Evolutionary conservation across 2,113 vertebrate species (phyloP).

Genomic region (Xiphophorus maculatus): DNA sequence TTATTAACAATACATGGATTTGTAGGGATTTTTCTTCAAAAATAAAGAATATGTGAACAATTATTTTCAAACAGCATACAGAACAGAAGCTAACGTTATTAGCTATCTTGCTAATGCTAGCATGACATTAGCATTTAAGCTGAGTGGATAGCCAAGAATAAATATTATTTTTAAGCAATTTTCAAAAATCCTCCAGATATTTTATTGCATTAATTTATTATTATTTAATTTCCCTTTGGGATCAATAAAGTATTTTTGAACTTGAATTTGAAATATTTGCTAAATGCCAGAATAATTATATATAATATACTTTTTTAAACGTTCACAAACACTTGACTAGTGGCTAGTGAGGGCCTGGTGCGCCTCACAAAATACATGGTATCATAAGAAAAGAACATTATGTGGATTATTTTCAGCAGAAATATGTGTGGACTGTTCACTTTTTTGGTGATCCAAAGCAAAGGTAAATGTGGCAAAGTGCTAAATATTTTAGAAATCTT

Average conservation of each 20-base stretch:
- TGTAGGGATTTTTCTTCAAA: not conserved
- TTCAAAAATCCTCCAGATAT: not conserved
- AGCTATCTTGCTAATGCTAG: not conserved
- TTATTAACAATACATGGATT: not conserved
- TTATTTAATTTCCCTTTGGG: too few relatives aligned
- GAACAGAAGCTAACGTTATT: not conserved
- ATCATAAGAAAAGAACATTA: too few relatives aligned
- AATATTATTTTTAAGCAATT: not conserved
- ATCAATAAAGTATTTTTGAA: too few relatives aligned
- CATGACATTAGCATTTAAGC: not conserved
- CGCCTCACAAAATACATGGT: too few relatives aligned
- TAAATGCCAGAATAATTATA: not conserved
- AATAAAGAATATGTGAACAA: not conserved
- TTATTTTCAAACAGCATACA: not conserved
- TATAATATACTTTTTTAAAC: not conserved
- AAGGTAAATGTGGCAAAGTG: too few relatives aligned
- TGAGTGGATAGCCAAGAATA: not conserved
- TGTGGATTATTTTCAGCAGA: not conserved
- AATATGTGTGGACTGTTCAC: not conserved
- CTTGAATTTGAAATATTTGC: not conserved
- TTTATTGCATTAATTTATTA: not conserved
- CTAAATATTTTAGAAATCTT: too few relatives aligned
- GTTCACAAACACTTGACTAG: too few relatives aligned
- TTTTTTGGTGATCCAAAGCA: not conserved
- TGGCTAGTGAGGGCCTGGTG: too few relatives aligned